Conservation (phyloP, 2,797 vertebrate genomes). For the Brachyrhaphis roseni region DNA sequence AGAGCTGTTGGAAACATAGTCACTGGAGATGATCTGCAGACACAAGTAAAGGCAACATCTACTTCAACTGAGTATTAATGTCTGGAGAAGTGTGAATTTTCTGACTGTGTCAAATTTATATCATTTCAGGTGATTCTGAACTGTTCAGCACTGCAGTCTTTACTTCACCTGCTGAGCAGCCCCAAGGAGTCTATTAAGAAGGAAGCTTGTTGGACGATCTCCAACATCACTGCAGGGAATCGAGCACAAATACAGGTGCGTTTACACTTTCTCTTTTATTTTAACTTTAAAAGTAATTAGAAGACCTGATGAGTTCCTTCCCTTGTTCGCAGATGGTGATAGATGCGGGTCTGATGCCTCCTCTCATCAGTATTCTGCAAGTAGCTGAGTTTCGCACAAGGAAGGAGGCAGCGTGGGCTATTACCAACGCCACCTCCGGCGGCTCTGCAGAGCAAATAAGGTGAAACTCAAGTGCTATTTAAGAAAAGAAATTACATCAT, state of each 20-base stretch:
- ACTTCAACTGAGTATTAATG: background rate
- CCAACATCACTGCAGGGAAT: slow-evolving; percentile 97
- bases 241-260: slow-evolving; percentile 94
- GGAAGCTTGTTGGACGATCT: slow-evolving; percentile 97
- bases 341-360: slow-evolving; percentile 91
- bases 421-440: slow-evolving; percentile 95
- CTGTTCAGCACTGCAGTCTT: slow-evolving; percentile 94
- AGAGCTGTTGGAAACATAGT: slow-evolving; percentile 97
- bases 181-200: slow-evolving; percentile 96
- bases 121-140: slow-evolving; percentile 91
- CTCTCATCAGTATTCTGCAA: slow-evolving; percentile 93
- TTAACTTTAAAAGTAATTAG: background rate
- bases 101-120: slow-evolving; percentile 12
- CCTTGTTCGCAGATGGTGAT: slow-evolving; percentile 86
- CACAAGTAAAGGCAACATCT: slow-evolving; percentile 83
- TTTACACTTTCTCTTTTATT: background rate
- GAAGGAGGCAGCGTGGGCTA: slow-evolving; percentile 96
- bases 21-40: slow-evolving; percentile 95
- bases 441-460: slow-evolving; percentile 96
- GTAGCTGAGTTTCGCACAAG: slow-evolving; percentile 96
- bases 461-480: slow-evolving; percentile 64
- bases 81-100: background rate
- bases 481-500: background rate
- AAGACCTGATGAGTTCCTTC: background rate
- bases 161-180: slow-evolving; percentile 93